phyloP scores from a whole-genome alignment of 2,113 vertebrate species.

The Pomatorhinus ruficollis region DNA sequence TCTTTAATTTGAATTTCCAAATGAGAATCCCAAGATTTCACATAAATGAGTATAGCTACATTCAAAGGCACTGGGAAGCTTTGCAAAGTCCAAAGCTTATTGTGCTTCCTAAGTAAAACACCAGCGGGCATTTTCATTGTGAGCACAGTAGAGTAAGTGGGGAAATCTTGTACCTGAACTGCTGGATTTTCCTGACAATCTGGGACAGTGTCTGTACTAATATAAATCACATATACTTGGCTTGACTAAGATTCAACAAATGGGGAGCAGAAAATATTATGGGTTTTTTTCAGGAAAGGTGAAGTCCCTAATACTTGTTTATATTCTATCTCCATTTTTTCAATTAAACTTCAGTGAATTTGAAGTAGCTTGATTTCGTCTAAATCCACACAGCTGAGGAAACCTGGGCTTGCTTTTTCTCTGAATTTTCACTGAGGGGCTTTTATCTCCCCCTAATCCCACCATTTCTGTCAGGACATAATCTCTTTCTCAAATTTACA shows the following conservation, averaged over 20 bases:
- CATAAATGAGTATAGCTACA: background rate
- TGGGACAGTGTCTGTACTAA: background rate
- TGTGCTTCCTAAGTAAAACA: background rate
- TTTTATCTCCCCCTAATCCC: slow-evolving; percentile 94
- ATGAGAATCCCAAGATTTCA: background rate
- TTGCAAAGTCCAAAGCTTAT: background rate
- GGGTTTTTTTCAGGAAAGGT: background rate
- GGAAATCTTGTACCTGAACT: background rate
- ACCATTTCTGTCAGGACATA: slow-evolving; percentile 94
- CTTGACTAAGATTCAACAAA: background rate
- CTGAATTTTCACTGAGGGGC: slow-evolving; percentile 82
- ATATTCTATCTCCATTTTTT: slow-evolving; percentile 50
- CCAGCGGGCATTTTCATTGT: background rate
- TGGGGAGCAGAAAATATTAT: background rate
- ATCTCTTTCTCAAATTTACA: slow-evolving; percentile 99
- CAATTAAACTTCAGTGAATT: slow-evolving; percentile 64
- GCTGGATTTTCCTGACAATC: background rate
- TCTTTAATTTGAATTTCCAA: background rate
- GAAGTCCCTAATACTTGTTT: slow-evolving; percentile 17
- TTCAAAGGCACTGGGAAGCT: background rate
- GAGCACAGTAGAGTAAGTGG: background rate
- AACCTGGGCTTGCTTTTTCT: slow-evolving; percentile 65
- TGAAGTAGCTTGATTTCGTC: slow-evolving; percentile 56
- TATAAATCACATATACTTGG: background rate
- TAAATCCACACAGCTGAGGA: slow-evolving; percentile 74